Evolutionary conservation across 2,888 invertebrate species (phyloP), one percentile per base, ranked within the genome.

Genomic region (Protonemura montana): DNA sequence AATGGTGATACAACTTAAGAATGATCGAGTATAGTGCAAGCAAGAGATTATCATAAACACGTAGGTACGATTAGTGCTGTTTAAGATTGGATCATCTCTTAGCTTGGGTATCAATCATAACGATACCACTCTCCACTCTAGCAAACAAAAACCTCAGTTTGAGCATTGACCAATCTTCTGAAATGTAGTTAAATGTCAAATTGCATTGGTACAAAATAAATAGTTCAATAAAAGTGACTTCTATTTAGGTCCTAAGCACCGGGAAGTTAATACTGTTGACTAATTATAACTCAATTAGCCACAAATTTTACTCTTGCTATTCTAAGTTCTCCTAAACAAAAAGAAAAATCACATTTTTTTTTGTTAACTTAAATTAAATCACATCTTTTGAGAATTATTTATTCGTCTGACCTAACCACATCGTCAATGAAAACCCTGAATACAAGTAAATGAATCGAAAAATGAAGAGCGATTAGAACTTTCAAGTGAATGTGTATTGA

Each of bases 401-500:
- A 59, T 59, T 59, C 1, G 21, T 59, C 59, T 59, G 59, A 10
- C 16, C 59, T 59, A 21, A 59, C 7, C 59, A 59, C 59, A 59
- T 59, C 59, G 1, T 59, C 78, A 78, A 78, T 78, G 5, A 78
- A 78, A 78, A 78, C 78, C n/a, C 13, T 78, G 29, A 29, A 78
- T 78, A 29, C 25, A 78, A 78, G 13, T 25, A 25, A 26, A 77
- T 25, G 26, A 77, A n/a, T 7, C n/a, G 3, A 29, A 78, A 78
- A 78, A 78, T 78, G 30, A 81, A 81, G 27, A 81, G 80, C 30
- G 29, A 81, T 35, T 35, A 27, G 30, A 81, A 28, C 29, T 30
- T 30, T 29, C 5, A 7, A 29, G 27, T 81, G 30, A 81, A 29
- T 81, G 21, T 78, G 25, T 10, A 10, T 29, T 3, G 59, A 59